Evolutionary conservation across 2,113 vertebrate species (phyloP).

Genomic region (Dipodomys merriami): DNA sequence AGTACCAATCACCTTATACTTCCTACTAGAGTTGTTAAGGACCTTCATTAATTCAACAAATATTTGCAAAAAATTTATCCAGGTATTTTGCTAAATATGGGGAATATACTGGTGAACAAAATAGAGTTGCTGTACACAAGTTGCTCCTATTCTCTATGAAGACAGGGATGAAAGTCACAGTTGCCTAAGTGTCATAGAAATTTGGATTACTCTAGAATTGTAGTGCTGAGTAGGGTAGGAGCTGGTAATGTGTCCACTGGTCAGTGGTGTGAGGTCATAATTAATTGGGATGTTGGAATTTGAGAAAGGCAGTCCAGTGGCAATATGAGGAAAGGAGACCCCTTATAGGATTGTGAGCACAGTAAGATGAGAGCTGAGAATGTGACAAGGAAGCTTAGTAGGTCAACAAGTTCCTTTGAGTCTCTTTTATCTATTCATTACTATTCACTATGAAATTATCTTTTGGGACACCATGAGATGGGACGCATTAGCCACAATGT

Average conservation of each 20-base stretch:
- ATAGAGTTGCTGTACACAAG: not conserved
- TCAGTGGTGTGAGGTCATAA: not conserved
- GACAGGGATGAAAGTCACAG: not conserved
- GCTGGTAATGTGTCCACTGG: not conserved
- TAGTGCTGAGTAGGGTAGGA: not conserved
- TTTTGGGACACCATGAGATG: not conserved
- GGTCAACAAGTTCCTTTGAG: not conserved
- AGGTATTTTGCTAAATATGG: not conserved
- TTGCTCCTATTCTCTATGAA: not conserved
- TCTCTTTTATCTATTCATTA: not conserved
- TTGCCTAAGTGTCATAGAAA: not conserved
- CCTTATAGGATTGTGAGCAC: not conserved
- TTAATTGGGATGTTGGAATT: not conserved
- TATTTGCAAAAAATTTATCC: constrained; percentile 4
- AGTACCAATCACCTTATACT: not conserved
- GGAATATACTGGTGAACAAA: not conserved
- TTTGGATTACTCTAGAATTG: not conserved
- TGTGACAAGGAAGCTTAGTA: not conserved
- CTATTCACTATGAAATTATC: not conserved
- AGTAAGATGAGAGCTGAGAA: not conserved
- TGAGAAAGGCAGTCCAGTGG: not conserved
- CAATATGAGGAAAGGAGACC: not conserved
- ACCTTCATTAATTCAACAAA: constrained; percentile 14
- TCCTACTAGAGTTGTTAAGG: not conserved
- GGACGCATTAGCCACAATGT: not conserved